Evolutionary conservation across 1,140 invertebrate species (phyloP).

Genomic region (Plutomurus gul): DNA sequence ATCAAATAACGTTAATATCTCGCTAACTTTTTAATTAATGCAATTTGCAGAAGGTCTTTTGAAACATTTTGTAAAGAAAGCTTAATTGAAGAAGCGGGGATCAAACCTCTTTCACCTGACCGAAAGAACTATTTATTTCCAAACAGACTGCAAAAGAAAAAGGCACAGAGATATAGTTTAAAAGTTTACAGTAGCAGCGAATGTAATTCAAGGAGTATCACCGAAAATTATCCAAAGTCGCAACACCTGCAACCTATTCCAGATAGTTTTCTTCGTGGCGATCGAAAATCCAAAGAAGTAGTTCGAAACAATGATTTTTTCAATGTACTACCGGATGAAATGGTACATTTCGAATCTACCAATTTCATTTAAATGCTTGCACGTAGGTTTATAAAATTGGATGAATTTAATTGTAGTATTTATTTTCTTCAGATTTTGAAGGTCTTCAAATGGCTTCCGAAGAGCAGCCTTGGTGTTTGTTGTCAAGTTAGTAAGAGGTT

Average conservation of each 20-base stretch:
- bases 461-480: slow-evolving; percentile 9
- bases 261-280: background rate
- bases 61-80: background rate
- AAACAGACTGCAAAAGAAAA: background rate
- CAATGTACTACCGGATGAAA: slow-evolving; percentile 46
- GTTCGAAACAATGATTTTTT: background rate
- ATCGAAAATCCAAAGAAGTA: background rate
- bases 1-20: background rate
- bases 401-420: background rate
- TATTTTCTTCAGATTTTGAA: slow-evolving; percentile 9
- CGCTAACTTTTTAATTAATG: background rate
- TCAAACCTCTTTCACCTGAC: background rate
- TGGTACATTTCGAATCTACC: slow-evolving; percentile 22
- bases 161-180: background rate
- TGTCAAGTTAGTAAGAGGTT: slow-evolving; percentile 41
- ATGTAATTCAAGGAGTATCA: too few relatives aligned
- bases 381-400: background rate
- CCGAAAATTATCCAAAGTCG: background rate
- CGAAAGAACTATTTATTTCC: background rate
- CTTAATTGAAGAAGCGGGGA: background rate
- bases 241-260: background rate
- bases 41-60: background rate
- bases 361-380: background rate
- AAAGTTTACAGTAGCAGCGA: background rate
- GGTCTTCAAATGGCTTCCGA: slow-evolving; percentile 41